These are phyloP conservation scores for Sander lucioperca DNA, from an alignment of 2,113 vertebrate genomes.

Conservation along the genomic window DNA sequence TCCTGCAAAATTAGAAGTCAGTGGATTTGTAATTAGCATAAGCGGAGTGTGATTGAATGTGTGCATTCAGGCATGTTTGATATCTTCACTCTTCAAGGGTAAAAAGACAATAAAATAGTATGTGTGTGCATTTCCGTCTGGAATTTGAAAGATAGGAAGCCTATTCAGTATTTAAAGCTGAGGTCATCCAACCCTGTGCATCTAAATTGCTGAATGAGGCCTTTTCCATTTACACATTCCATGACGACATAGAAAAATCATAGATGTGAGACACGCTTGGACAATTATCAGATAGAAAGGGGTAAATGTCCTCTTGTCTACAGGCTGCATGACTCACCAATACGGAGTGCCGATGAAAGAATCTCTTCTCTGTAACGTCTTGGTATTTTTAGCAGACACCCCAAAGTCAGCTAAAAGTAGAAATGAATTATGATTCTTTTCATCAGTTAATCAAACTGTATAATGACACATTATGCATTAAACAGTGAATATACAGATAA, in stretches of 20 bases:
- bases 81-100: background rate
- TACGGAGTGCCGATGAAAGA: conserved; percentile 99
- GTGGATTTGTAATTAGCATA: background rate
- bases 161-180: background rate
- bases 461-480: background rate
- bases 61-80: background rate
- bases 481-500: background rate
- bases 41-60: background rate
- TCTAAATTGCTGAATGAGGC: conserved; percentile 18
- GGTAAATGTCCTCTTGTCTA: conserved; percentile 33
- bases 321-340: conserved; percentile 90
- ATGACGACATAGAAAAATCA: conserved; percentile 2
- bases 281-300: conserved; percentile 31
- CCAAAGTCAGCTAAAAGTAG: conserved; percentile 96
- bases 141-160: conserved; percentile 8
- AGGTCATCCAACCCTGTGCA: conserved; percentile 12
- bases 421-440: conserved; percentile 61
- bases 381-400: conserved; percentile 98
- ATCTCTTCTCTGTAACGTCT: conserved; percentile 97
- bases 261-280: background rate
- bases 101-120: background rate
- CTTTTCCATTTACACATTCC: conserved; percentile 7
- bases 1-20: conserved; percentile 83
- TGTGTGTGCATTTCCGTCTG: background rate
- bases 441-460: conserved; percentile 39